Base-by-base conservation (phyloP, 2,888 invertebrate species). In the Conus canariensis region DNA sequence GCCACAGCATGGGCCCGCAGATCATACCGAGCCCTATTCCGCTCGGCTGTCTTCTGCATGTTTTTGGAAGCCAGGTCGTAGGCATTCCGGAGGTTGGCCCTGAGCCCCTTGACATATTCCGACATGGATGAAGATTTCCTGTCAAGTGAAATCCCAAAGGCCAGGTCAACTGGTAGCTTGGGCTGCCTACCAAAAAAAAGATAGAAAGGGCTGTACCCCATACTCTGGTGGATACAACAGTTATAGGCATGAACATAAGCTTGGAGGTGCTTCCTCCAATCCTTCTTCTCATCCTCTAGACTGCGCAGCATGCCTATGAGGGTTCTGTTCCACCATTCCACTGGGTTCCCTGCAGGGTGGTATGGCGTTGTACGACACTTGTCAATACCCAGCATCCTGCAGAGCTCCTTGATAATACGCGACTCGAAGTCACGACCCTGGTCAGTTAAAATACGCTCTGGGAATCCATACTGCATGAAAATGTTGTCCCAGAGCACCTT, bases 321-420 rank as follows among this genome's bases (percentile, higher is more conserved):
- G n/a, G 45, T 67, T 19, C 86, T 64, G 56, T 86, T 86, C 86
- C 86, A 86, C 22, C 45, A 12, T 14, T 86, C 86, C 10, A 86
- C 86, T 0, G 86, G 86, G n/a, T 88, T 88, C 8, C 88, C 77
- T 9, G 58, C 16, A 16, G 88, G 88, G 12, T 88, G 88, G 59
- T 77, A 88, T 2, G 88, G 88, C 7, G 88, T 88, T 16, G 88
- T 88, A 8, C 74, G 56, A 19, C 77, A 88, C 30, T 88, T 88
- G 8, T 58, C n/a, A 14, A 80, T 88, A 1, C 58, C 88, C 25
- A n/a, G 14, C 25, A 88, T 30, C 45, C 4, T 25, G 30, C 88
- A 88, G 7, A 77, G 58, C n/a, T 88, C 88, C 22, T 74, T 22
- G 30, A 86, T 22, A 9, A 86, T 22, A 0, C 59, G 25, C 0